Conservation (phyloP, 2,888 invertebrate genomes). For the Patella pellucida region DNA sequence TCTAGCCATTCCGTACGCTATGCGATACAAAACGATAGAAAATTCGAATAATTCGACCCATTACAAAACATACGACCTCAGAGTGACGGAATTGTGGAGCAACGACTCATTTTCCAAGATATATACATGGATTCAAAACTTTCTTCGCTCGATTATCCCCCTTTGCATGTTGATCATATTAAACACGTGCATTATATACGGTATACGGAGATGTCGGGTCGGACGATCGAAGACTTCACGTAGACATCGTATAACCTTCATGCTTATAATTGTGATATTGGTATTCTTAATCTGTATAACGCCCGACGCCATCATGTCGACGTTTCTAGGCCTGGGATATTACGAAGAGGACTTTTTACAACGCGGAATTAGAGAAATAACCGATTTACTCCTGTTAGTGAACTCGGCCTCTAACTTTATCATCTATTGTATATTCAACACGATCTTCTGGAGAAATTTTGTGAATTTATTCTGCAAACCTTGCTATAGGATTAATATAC, state of each 20-base stretch:
- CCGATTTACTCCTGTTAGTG: slow-evolving; percentile 65
- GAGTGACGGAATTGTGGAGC: slow-evolving; percentile 60
- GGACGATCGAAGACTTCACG: slow-evolving; percentile 51
- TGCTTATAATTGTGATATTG: slow-evolving; percentile 67
- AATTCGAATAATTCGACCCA: slow-evolving; percentile 42
- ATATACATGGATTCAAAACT: slow-evolving; percentile 65
- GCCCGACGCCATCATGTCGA: slow-evolving; percentile 69
- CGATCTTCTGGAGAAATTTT: slow-evolving; percentile 62
- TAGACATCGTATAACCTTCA: slow-evolving; percentile 64
- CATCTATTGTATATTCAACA: slow-evolving; percentile 68
- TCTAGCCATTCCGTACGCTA: slow-evolving; percentile 62
- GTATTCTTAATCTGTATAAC: slow-evolving; percentile 68
- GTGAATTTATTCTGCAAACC: slow-evolving; percentile 46
- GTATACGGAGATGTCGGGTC: slow-evolving; percentile 55
- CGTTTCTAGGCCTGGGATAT: slow-evolving; percentile 66
- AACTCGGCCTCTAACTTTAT: slow-evolving; percentile 68
- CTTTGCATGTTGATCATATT: slow-evolving; percentile 61
- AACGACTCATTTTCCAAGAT: slow-evolving; percentile 53
- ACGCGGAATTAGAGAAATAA: slow-evolving; percentile 67
- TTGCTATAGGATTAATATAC: slow-evolving; percentile 26
- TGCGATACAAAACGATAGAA: slow-evolving; percentile 58
- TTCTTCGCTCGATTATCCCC: slow-evolving; percentile 66
- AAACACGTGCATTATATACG: slow-evolving; percentile 64
- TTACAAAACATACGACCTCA: slow-evolving; percentile 47
- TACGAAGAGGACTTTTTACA: slow-evolving; percentile 63